These are phyloP conservation scores for Lithobates pipiens DNA, from an alignment of 2,797 vertebrate species.

Conservation along the genomic window DNA sequence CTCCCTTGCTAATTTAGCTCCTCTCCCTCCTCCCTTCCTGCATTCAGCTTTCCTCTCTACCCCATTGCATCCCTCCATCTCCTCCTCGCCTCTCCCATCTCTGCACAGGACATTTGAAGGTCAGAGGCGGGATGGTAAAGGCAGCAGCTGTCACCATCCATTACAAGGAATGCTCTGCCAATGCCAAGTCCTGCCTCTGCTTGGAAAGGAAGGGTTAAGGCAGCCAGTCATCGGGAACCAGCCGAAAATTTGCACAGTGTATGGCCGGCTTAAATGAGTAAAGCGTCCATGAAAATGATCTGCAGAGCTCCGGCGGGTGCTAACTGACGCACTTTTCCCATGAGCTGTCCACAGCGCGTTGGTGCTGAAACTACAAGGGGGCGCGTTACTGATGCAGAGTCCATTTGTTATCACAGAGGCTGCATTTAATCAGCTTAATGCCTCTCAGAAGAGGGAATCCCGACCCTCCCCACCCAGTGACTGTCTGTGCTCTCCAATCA, in stretches of 20 bases:
- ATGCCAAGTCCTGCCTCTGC: neutral
- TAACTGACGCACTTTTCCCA: too few relatives aligned
- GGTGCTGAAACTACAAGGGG: neutral
- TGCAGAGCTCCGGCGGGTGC: neutral
- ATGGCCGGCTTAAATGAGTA: neutral
- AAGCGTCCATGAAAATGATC: neutral
- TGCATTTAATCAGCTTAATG: constrained; percentile 58
- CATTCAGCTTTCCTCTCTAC: neutral
- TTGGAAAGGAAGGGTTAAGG: neutral
- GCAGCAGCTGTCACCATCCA: neutral
- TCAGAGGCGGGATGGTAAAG: constrained; percentile 5
- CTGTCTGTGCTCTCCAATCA: constrained; percentile 17
- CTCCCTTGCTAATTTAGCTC: neutral
- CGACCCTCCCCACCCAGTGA: constrained; percentile 11
- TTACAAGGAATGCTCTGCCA: neutral
- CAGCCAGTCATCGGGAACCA: too few relatives aligned
- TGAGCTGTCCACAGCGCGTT: constrained; percentile 19
- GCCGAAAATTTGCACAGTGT: too few relatives aligned
- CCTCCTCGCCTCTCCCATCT: constrained; percentile 1
- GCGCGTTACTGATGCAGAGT: neutral
- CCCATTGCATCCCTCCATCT: neutral
- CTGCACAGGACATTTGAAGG: constrained; percentile 41
- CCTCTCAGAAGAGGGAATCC: constrained; percentile 53
- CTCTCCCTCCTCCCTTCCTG: neutral
- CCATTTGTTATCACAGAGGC: constrained; percentile 10